Evolutionary conservation across 2,797 vertebrate genomes (phyloP).

Genomic region (Moxostoma hubbsi): DNA sequence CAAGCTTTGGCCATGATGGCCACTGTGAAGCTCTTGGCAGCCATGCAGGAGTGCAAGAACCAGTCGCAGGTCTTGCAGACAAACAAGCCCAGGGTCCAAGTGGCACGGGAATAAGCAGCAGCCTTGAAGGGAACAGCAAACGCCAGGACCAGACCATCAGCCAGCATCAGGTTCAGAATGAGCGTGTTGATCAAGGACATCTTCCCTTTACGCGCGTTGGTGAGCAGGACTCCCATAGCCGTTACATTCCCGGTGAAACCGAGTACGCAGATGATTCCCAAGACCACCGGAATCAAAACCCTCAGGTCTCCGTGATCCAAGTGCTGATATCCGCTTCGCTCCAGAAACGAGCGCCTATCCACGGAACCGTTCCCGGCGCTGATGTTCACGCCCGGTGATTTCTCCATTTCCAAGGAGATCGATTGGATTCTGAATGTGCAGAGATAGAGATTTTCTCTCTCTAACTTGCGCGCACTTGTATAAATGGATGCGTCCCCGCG

Average conservation of each 20-base stretch:
- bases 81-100: slow-evolving; percentile 85
- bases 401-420: slow-evolving; percentile 69
- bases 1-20: slow-evolving; percentile 85
- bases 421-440: background rate
- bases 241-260: slow-evolving; percentile 85
- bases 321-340: slow-evolving; percentile 76
- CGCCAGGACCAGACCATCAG: slow-evolving; percentile 82
- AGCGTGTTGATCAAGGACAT: slow-evolving; percentile 88
- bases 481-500: slow-evolving; percentile 44
- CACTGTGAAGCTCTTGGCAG: slow-evolving; percentile 86
- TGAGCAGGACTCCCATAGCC: slow-evolving; percentile 81
- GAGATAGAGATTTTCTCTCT: background rate
- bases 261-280: slow-evolving; percentile 83
- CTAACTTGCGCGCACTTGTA: slow-evolving; percentile 38
- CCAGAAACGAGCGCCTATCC: slow-evolving; percentile 71
- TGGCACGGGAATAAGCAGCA: slow-evolving; percentile 75
- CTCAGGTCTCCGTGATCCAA: slow-evolving; percentile 78
- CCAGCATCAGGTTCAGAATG: slow-evolving; percentile 87
- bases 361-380: slow-evolving; percentile 78
- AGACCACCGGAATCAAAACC: slow-evolving; percentile 78
- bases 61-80: slow-evolving; percentile 89
- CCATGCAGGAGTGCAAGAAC: slow-evolving; percentile 89
- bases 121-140: slow-evolving; percentile 84
- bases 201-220: slow-evolving; percentile 81
- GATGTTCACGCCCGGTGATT: slow-evolving; percentile 62